These are phyloP conservation scores for Drosophila emarginata DNA, from an alignment of 2,888 invertebrate genomes.

Conservation along the genomic window DNA sequence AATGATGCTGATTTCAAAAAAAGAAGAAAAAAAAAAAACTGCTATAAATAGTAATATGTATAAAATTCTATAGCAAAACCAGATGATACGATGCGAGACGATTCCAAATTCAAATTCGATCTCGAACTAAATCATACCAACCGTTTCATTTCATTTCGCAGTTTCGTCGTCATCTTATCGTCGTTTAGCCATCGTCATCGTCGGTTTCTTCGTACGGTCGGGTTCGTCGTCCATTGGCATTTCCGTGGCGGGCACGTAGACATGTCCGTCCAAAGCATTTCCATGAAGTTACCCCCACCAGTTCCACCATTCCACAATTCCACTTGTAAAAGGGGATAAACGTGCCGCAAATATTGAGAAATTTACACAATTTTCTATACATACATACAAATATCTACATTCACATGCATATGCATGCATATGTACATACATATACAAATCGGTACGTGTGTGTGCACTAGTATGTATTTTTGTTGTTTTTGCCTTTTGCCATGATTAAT, in stretches of 20 bases:
- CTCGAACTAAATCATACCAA: constrained; percentile 25
- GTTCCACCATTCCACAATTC: background rate
- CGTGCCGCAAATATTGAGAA: constrained; percentile 62
- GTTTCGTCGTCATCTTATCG: constrained; percentile 35
- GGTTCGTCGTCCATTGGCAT: constrained; percentile 62
- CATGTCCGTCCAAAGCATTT: constrained; percentile 45
- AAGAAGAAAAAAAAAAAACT: constrained; percentile 28
- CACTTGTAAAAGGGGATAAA: constrained; percentile 49
- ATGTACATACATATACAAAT: too few species aligned
- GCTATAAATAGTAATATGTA: constrained; percentile 9
- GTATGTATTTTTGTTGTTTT: constrained; percentile 24
- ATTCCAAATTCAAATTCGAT: constrained; percentile 15
- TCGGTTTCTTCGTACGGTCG: constrained; percentile 9
- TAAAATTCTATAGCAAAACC: constrained; percentile 18
- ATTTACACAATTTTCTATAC: constrained; percentile 42
- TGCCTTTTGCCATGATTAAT: constrained; percentile 59
- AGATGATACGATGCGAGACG: constrained; percentile 13
- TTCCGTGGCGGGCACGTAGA: constrained; percentile 64
- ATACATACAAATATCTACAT: background rate
- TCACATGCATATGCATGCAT: background rate
- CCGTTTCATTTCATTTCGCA: constrained; percentile 25
- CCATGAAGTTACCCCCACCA: constrained; percentile 35
- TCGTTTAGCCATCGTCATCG: constrained; percentile 26
- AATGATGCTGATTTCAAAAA: background rate
- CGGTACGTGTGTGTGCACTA: background rate